phyloP scores from a whole-genome alignment of 2,888 invertebrate species.

The Kryphioiulus occultus region DNA sequence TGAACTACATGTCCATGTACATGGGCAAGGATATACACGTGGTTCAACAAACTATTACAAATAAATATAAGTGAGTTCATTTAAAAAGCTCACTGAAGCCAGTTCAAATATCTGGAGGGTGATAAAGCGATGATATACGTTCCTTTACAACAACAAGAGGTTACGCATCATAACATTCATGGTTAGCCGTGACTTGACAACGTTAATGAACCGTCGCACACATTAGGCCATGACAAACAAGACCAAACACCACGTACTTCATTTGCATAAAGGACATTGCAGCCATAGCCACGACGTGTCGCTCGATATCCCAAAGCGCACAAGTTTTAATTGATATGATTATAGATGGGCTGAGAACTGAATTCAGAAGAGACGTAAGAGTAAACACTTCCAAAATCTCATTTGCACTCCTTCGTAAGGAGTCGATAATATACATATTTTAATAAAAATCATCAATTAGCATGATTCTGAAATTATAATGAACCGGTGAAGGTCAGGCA shows the following conservation, averaged over 20 bases:
- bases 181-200: background rate
- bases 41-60: background rate
- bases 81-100: background rate
- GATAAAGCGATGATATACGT: background rate
- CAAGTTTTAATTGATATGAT: background rate
- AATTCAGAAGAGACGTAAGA: background rate
- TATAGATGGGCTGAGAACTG: background rate
- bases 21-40: background rate
- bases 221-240: background rate
- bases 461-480: too few species aligned
- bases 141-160: background rate
- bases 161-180: background rate
- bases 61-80: background rate
- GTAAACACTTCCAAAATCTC: background rate
- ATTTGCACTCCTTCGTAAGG: background rate
- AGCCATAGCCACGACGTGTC: background rate
- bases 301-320: background rate
- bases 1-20: too few species aligned
- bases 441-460: background rate
- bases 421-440: background rate
- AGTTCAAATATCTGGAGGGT: background rate
- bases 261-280: background rate
- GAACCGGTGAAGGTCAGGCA: too few species aligned
- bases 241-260: background rate
- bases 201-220: background rate